Evolutionary conservation across 1,140 invertebrate species (phyloP), one percentile per base, ranked within the genome.

Genomic region (Apolygus lucorum): DNA sequence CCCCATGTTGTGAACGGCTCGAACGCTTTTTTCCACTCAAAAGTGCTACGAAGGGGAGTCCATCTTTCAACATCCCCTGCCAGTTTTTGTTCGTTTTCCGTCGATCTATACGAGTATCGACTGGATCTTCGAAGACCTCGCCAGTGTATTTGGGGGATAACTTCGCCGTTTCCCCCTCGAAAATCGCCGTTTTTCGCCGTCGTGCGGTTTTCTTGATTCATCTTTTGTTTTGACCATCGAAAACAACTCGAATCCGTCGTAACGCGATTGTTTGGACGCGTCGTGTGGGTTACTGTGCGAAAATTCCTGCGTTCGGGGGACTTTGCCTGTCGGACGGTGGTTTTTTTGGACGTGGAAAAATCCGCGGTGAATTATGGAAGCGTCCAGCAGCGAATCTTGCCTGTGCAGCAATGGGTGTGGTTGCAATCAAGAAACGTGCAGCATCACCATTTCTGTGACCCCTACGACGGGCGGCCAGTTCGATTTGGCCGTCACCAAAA

Each of bases 401-500:
- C 28, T 42, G 1, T 69, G 68, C 34, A 24, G 52, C 17, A 28
- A 28, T 42, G 70, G 70, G 70, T 71, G 70, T 71, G 70, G 70
- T 71, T 71, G 71, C 64, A 26, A 54, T 22, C 52, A 34, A 27
- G 63, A 68, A 28, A 52, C 52, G 17, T 24, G 25, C 2, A 59
- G 49, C 25, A 90, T 91, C 80, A 90, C 87, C 77, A 84, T 92
- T 76, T 89, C 87, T 81, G 88, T 92, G 77, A 89, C 87, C 76
- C 93, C 92, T 73, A 95, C 92, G 67, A 96, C 92, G 70, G 93
- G 93, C 75, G 92, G 92, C 76, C 90, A 90, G 76, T 93, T 95
- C 79, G 87, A 90, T 74, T 83, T 96, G 72, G 86, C 84, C 70
- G 85, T 95, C 68, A 86, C 90, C 72, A 84, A 85, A 72, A 85